Percentiles rank a stretch among this genome's conserved stretches.
These are phyloP conservation scores for Garra rufa DNA, from an alignment of 2,113 vertebrate genomes.

Conservation along the genomic window DNA sequence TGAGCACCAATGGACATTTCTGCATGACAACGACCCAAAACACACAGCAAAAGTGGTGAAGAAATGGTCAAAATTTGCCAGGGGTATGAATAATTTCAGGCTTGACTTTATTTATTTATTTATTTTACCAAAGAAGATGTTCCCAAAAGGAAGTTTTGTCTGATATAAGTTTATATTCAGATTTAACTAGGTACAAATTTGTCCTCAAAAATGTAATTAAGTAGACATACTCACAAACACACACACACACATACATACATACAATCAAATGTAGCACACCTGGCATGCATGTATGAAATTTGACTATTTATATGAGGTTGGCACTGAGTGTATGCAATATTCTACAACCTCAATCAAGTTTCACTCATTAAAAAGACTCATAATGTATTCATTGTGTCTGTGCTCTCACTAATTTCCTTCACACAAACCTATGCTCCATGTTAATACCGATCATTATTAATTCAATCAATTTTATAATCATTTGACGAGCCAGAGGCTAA, in stretches of 20 bases:
- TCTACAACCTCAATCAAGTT: slow-evolving; percentile 24
- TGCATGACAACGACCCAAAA: no score
- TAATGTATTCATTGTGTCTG: slow-evolving; percentile 54
- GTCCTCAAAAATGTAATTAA: neutral
- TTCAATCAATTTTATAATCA: slow-evolving; percentile 78
- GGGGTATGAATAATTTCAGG: no score
- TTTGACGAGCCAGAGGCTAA: slow-evolving; percentile 76
- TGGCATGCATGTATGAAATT: neutral
- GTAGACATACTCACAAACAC: no score
- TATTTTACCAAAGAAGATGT: neutral
- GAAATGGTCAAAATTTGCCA: no score
- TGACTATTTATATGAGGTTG: neutral
- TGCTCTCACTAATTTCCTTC: slow-evolving; percentile 58
- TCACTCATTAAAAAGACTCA: slow-evolving; percentile 57
- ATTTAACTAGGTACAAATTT: neutral
- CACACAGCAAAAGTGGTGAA: no score
- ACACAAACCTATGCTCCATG: slow-evolving; percentile 61
- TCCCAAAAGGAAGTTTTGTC: neutral
- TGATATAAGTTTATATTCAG: no score
- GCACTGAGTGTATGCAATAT: neutral
- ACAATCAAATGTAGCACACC: neutral
- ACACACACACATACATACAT: neutral
- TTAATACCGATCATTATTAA: slow-evolving; percentile 77
- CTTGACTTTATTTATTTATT: no score
- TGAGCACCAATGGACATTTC: no score